Base-by-base conservation (phyloP, 2,797 vertebrate species). In the Gila robusta region DNA sequence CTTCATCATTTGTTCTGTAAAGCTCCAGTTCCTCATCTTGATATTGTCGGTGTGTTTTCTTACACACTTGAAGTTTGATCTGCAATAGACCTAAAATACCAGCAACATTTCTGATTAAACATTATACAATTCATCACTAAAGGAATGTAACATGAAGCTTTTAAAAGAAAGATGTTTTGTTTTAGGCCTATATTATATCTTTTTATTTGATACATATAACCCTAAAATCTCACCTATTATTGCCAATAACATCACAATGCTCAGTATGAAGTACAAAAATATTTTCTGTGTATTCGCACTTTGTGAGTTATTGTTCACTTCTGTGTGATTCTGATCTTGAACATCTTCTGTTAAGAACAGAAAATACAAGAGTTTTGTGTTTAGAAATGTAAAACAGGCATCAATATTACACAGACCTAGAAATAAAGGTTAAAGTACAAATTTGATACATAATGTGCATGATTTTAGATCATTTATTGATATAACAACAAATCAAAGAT, bases 81-180 rank as follows among this genome's bases (percentile, higher is more conserved):
- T 7, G 47, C 2, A 54, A 4, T 23, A 54, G 2, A 0, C 8
- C 73, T 76, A 7, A 76, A 76, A 76, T 10, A 52, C 14, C 41
- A 76, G 16, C 17, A 52, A 6, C 6, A 73, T 11, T 28, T 19
- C 16, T 19, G 16, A 35, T 52, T 54, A 21, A 76, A 52, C 17
- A 54, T 52, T 35, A 0, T 17, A 17, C 0, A 72, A 0, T 17
- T 17, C 6, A 47, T 47, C 39, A 39, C 19, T 70, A 41, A 64
- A 7, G 32, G 0, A 21, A 69, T 21, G 1, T 5, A 39, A 0
- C 17, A 37, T 10, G 0, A 3, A 72, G 23, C 0, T 0, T n/a
- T 72, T 44, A 16, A 39, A 70, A 11, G 17, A 37, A 35, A 62
- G 10, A 10, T 23, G 1, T 69, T 37, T 37, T 69, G n/a, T n/a